A percentile compares a stretch with the other conserved stretches of the same genome.
phyloP scores from a whole-genome alignment of 2,888 invertebrate species.

The Elegia similella region DNA sequence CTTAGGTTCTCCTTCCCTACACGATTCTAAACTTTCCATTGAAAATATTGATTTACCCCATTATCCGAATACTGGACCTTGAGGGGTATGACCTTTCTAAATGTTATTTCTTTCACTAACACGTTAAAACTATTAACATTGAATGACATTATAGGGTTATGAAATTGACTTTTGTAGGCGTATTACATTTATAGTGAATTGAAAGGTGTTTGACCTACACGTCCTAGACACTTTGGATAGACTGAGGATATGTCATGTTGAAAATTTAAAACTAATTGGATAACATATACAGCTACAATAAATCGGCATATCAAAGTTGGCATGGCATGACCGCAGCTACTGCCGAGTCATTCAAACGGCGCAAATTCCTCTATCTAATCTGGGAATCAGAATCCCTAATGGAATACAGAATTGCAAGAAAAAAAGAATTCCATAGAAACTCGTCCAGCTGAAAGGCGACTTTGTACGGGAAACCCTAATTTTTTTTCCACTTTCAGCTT shows the following conservation, averaged over 20 bases:
- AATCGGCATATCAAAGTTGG: too few relatives aligned
- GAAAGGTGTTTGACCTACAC: slow-evolving; percentile 9
- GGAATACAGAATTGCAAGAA: too few relatives aligned
- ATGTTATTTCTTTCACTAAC: slow-evolving; percentile 1
- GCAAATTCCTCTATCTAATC: too few relatives aligned
- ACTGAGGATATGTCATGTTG: neutral
- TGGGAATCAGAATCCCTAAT: too few relatives aligned
- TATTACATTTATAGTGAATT: neutral
- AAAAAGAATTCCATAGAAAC: too few relatives aligned
- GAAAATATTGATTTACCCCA: slow-evolving; percentile 9
- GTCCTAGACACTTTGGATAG: neutral
- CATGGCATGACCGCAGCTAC: too few relatives aligned
- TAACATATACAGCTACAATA: too few relatives aligned
- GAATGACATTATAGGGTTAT: slow-evolving; percentile 3
- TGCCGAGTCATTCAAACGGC: too few relatives aligned
- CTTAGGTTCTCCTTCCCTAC: neutral
- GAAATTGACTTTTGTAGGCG: slow-evolving; percentile 9
- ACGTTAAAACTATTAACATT: slow-evolving; percentile 5
- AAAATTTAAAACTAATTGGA: neutral
- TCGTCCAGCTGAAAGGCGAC: too few relatives aligned
- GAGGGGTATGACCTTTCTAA: slow-evolving; percentile 4
- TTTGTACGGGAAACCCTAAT: too few relatives aligned
- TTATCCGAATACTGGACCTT: slow-evolving; percentile 10
- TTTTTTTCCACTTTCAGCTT: too few relatives aligned
- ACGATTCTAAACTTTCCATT: neutral